Conservation (phyloP, 2,888 invertebrate species). For the Phaonia tiefii region DNA sequence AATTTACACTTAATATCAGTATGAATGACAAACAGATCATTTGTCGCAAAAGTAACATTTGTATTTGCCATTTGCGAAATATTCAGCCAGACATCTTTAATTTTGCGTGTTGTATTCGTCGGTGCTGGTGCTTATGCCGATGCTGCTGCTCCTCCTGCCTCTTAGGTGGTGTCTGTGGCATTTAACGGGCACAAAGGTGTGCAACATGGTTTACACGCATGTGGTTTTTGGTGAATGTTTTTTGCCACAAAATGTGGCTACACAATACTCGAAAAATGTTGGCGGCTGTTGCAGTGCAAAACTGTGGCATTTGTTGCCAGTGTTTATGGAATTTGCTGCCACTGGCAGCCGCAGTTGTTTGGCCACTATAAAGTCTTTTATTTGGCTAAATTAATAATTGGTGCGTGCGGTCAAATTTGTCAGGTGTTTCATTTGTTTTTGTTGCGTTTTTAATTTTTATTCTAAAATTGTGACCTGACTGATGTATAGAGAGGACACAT, state of each 20-base stretch:
- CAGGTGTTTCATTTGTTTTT: slow-evolving; percentile 67
- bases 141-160: background rate
- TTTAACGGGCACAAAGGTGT: slow-evolving; percentile 59
- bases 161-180: slow-evolving; percentile 22
- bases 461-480: slow-evolving; percentile 49
- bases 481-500: slow-evolving; percentile 35
- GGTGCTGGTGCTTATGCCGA: slow-evolving; percentile 50
- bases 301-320: slow-evolving; percentile 51
- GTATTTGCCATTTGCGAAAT: slow-evolving; percentile 37
- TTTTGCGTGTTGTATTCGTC: slow-evolving; percentile 8
- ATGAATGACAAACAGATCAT: slow-evolving; percentile 8
- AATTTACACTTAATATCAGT: no score
- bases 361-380: slow-evolving; percentile 35
- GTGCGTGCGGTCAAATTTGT: slow-evolving; percentile 71
- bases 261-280: slow-evolving; percentile 27
- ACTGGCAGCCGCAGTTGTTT: slow-evolving; percentile 1
- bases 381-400: slow-evolving; percentile 67
- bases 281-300: slow-evolving; percentile 38
- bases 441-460: slow-evolving; percentile 41
- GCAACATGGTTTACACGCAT: slow-evolving; percentile 61
- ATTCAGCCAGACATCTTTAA: slow-evolving; percentile 48
- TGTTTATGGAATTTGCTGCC: slow-evolving; percentile 53
- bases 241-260: background rate
- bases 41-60: slow-evolving; percentile 37
- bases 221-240: slow-evolving; percentile 11